These are phyloP conservation scores for Indri indri DNA, from an alignment of 2,113 vertebrate species.

Conservation along the genomic window DNA sequence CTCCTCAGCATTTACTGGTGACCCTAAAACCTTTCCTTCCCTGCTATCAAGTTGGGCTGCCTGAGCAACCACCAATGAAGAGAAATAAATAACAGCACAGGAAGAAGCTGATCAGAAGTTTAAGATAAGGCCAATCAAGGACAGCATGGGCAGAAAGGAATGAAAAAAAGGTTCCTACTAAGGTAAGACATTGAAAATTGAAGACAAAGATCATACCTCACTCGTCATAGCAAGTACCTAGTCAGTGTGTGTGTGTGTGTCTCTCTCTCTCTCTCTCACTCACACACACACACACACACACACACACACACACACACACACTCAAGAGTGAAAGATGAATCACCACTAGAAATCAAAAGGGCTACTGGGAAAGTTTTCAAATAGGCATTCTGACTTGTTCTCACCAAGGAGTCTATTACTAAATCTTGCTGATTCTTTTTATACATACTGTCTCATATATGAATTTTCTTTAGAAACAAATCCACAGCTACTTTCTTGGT, in stretches of 20 bases:
- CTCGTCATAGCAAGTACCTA: not conserved
- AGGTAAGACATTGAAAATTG: not conserved
- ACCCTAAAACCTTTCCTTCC: not conserved
- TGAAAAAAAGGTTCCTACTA: not conserved
- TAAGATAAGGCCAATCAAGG: not conserved
- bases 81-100: not conserved
- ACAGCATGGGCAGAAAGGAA: not conserved
- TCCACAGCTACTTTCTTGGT: not conserved
- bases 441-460: not conserved
- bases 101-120: not conserved
- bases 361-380: not conserved
- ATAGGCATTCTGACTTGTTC: not conserved
- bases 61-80: not conserved
- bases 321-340: not conserved
- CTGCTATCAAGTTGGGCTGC: not conserved
- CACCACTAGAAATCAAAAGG: not conserved
- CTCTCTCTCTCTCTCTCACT: too few species aligned
- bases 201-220: not conserved
- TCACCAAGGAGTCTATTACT: not conserved
- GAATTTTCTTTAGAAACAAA: slow-evolving; percentile 19
- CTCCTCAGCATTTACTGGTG: slow-evolving; percentile 34
- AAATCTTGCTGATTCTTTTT: not conserved
- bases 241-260: too few species aligned
- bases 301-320: not conserved
- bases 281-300: too few species aligned